Conservation (phyloP, 2,797 vertebrate species). For the Pitangus sulphuratus region DNA sequence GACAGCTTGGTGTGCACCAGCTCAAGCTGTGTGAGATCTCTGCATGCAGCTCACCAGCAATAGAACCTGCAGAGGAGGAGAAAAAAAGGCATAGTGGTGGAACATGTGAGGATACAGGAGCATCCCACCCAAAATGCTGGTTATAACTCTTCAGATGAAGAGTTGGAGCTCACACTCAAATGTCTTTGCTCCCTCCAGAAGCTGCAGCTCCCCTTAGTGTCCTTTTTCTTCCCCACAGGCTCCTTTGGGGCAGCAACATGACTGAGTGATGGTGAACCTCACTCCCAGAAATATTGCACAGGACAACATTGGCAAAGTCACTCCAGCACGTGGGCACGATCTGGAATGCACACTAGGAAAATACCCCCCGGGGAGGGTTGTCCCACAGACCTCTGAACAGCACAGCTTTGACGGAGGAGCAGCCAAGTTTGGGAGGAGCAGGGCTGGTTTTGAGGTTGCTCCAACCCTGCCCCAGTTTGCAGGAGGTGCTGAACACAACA, state of each 20-base stretch:
- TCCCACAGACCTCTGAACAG: fast-evolving
- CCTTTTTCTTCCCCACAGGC: not conserved
- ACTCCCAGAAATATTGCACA: not conserved
- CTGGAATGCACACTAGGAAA: no score
- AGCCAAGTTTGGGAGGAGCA: not conserved
- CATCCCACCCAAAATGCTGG: not conserved
- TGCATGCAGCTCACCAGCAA: not conserved
- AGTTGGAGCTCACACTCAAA: not conserved
- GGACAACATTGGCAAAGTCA: not conserved
- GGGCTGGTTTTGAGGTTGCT: not conserved
- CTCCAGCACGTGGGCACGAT: not conserved
- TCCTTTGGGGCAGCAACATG: not conserved
- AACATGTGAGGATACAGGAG: not conserved
- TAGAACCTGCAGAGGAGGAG: not conserved
- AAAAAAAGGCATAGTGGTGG: not conserved
- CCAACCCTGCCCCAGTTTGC: not conserved
- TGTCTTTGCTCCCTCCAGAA: not conserved
- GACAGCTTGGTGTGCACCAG: not conserved
- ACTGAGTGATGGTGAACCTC: not conserved
- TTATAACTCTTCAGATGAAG: not conserved
- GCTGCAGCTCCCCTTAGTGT: not conserved
- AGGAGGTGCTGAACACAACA: not conserved
- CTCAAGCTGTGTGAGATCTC: not conserved
- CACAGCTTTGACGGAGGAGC: not conserved
- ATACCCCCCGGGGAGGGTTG: fast-evolving